These are phyloP conservation scores for Morpho deidamia DNA, from an alignment of 2,888 invertebrate genomes.

Conservation along the genomic window DNA sequence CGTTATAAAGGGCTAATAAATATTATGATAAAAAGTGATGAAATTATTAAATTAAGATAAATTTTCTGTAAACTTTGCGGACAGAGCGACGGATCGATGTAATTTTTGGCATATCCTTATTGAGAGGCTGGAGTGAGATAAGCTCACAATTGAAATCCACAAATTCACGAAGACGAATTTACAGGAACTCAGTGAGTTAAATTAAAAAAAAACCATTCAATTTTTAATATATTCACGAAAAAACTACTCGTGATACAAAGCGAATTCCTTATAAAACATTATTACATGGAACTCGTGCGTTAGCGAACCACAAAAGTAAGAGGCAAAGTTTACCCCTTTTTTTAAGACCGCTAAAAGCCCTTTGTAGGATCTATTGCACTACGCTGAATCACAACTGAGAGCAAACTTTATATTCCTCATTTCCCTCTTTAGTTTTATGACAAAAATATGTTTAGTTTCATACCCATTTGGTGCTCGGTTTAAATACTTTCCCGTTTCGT, in stretches of 20 bases:
- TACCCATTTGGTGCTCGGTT: background rate
- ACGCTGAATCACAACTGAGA: constrained; percentile 5
- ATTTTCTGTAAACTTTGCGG: too few species aligned
- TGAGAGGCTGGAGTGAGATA: too few species aligned
- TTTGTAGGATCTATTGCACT: constrained; percentile 4
- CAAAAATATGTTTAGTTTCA: constrained; percentile 9
- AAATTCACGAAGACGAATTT: too few species aligned
- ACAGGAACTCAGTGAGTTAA: too few species aligned
- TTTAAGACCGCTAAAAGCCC: constrained; percentile 8
- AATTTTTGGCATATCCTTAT: too few species aligned
- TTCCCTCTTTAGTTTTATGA: constrained; percentile 4
- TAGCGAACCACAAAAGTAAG: constrained; percentile 1
- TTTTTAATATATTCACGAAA: too few species aligned
- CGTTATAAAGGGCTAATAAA: too few species aligned
- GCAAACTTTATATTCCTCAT: constrained; percentile 5
- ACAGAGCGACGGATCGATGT: too few species aligned
- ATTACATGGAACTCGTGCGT: constrained; percentile 5
- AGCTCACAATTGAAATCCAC: too few species aligned
- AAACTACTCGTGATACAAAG: background rate
- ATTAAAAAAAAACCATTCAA: too few species aligned
- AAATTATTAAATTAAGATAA: too few species aligned
- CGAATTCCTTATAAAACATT: background rate
- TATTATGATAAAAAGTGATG: too few species aligned
- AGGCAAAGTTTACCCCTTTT: constrained; percentile 1
- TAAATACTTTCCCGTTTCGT: background rate